Conservation (phyloP, 2,113 vertebrate species). For the Gobius niger region DNA sequence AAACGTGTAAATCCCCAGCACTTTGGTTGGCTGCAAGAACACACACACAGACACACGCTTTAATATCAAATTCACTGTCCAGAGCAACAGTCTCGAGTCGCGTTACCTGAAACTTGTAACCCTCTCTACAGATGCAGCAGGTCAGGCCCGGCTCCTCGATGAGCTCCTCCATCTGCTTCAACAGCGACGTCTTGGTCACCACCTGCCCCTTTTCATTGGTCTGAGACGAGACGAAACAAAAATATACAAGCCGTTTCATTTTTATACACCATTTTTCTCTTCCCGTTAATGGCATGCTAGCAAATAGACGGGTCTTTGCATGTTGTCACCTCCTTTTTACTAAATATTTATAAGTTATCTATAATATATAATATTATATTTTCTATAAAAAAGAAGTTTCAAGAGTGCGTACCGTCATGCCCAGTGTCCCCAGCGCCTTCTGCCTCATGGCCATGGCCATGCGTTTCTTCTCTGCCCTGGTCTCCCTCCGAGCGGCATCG, state of each 20-base stretch:
- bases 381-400: neutral
- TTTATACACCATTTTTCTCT: too few relatives aligned
- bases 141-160: constrained; percentile 98
- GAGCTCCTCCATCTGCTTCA: constrained; percentile 99
- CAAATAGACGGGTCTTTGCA: too few relatives aligned
- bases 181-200: constrained; percentile 93
- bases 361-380: too few relatives aligned
- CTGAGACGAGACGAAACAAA: constrained; percentile 64
- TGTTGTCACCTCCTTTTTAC: too few relatives aligned
- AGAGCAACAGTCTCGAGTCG: neutral
- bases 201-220: constrained; percentile 99
- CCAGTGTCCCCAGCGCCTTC: constrained; percentile 95
- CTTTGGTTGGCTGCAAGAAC: constrained; percentile 86
- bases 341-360: too few relatives aligned
- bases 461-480: constrained; percentile 94
- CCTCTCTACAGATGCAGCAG: constrained; percentile 97
- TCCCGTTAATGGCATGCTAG: too few relatives aligned
- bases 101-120: constrained; percentile 96
- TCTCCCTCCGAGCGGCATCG: constrained; percentile 92
- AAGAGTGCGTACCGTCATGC: constrained; percentile 87
- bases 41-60: neutral
- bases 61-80: neutral
- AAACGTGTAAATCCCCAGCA: constrained; percentile 97
- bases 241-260: neutral
- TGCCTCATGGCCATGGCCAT: constrained; percentile 99